phyloP scores from a whole-genome alignment of 2,113 vertebrate genomes.

The Chaetops frenatus region DNA sequence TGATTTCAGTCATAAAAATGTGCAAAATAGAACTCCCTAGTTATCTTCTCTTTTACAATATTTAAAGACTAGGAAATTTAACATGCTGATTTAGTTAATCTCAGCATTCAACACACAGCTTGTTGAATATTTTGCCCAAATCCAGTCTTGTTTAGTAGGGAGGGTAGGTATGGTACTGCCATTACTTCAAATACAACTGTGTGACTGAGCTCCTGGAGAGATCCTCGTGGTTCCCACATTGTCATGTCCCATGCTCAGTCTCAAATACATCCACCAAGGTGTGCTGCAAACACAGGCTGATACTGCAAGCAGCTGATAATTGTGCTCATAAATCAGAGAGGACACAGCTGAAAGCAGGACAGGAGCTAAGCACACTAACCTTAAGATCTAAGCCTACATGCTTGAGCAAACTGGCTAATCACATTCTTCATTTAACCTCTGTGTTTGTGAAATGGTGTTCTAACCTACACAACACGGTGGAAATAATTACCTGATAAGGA shows the following conservation, averaged over 20 bases:
- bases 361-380: neutral
- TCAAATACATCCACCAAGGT: neutral
- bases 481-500: neutral
- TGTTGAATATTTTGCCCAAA: neutral
- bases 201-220: neutral
- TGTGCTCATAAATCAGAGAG: neutral
- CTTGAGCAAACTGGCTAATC: neutral
- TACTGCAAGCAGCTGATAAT: neutral
- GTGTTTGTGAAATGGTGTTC: neutral
- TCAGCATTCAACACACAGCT: neutral
- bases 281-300: neutral
- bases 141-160: neutral
- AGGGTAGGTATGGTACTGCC: neutral
- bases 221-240: neutral
- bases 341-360: neutral
- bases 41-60: neutral
- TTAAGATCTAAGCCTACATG: neutral
- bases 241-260: neutral
- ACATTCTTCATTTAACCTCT: neutral
- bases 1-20: accelerated
- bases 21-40: neutral
- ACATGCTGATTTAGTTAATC: neutral
- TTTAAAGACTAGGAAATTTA: neutral
- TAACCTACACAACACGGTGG: neutral
- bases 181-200: neutral